Conservation (phyloP, 2,888 invertebrate species). For the Epistrophella euchroma region DNA sequence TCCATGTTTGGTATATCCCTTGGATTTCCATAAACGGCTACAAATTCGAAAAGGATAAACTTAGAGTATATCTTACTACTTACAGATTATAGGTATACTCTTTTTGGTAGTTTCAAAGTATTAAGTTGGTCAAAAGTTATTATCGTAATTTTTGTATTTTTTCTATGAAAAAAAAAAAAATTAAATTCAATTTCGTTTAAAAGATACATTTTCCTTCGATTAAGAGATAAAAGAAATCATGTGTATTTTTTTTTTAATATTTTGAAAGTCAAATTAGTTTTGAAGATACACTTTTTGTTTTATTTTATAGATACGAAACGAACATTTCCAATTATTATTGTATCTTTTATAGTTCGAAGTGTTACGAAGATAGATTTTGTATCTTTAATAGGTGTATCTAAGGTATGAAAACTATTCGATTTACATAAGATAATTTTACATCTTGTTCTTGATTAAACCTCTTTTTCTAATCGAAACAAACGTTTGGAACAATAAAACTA, state of each 20-base stretch:
- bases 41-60: slow-evolving; percentile 60
- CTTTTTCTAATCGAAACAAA: neutral
- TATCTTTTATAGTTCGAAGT: neutral
- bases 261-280: neutral
- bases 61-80: slow-evolving; percentile 8
- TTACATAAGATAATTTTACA: neutral
- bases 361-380: neutral
- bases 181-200: slow-evolving; percentile 26
- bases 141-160: slow-evolving; percentile 32
- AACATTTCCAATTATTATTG: too few species aligned
- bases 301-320: neutral
- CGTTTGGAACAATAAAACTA: neutral
- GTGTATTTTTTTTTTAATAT: neutral
- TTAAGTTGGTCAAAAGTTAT: slow-evolving; percentile 59
- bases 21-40: slow-evolving; percentile 54
- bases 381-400: neutral
- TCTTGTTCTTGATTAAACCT: neutral
- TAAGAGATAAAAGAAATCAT: neutral
- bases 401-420: neutral
- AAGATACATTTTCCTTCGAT: neutral
- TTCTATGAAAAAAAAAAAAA: neutral
- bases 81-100: neutral
- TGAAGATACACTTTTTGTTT: neutral
- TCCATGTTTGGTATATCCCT: neutral
- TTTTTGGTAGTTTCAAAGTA: slow-evolving; percentile 19